phyloP scores from a whole-genome alignment of 2,888 invertebrate species.

The Tenodera sinensis region DNA sequence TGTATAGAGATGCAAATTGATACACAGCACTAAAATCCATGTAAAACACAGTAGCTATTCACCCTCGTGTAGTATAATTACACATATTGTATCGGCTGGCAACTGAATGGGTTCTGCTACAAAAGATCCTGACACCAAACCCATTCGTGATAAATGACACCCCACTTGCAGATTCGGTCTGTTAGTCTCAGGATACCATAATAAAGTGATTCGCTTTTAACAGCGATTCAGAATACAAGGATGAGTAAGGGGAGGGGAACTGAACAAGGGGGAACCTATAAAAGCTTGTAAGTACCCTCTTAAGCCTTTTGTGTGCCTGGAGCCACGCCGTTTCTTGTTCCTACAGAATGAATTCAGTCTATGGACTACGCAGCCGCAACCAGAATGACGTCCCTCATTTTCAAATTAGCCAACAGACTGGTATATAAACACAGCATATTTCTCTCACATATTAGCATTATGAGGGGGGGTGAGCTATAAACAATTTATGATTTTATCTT shows the following conservation, averaged over 20 bases:
- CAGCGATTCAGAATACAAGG: not conserved
- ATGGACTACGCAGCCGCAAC: not conserved
- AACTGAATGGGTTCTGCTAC: not conserved
- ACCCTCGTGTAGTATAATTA: not conserved
- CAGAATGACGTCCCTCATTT: not conserved
- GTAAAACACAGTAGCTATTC: not conserved
- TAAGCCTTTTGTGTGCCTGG: not conserved
- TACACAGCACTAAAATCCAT: not conserved
- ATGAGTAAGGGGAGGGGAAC: not conserved
- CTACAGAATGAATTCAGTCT: not conserved
- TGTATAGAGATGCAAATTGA: not conserved
- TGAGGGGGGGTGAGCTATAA: too few relatives aligned
- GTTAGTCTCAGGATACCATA: constrained; percentile 3
- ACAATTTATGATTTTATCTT: too few relatives aligned
- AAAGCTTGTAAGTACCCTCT: not conserved
- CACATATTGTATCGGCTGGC: not conserved
- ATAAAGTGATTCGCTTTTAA: constrained; percentile 24
- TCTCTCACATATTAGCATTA: too few relatives aligned
- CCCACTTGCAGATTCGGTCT: not conserved
- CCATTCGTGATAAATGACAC: constrained; percentile 4
- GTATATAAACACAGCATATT: not conserved
- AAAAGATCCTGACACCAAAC: not conserved
- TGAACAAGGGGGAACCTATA: not conserved
- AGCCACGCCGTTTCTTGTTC: not conserved
- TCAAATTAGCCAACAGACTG: not conserved